These are phyloP conservation scores for Laspeyria flexula DNA, from an alignment of 2,888 invertebrate species.

Conservation along the genomic window DNA sequence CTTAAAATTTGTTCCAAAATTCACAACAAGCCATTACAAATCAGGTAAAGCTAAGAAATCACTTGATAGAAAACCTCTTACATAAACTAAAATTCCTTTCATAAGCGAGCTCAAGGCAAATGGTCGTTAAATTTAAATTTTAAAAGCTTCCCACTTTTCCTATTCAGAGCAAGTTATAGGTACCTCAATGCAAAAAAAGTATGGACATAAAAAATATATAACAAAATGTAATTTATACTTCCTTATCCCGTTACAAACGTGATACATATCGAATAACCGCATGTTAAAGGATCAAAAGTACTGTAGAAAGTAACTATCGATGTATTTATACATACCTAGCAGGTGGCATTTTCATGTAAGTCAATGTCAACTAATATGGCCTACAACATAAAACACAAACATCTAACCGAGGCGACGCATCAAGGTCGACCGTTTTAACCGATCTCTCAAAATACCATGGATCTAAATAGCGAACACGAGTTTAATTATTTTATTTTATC, in stretches of 20 bases:
- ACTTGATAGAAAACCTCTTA: too few species aligned
- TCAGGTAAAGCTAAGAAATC: too few species aligned
- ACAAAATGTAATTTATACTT: neutral
- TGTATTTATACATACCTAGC: neutral
- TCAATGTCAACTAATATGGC: constrained; percentile 43
- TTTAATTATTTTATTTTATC: constrained; percentile 10
- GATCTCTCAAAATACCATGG: constrained; percentile 33
- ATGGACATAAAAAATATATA: neutral
- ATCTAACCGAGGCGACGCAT: constrained; percentile 24
- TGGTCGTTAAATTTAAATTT: constrained; percentile 1
- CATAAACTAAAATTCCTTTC: too few species aligned
- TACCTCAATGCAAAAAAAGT: neutral
- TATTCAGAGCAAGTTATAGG: too few species aligned
- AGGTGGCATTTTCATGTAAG: constrained; percentile 28
- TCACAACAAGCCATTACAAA: too few species aligned
- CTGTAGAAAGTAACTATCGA: constrained; percentile 3
- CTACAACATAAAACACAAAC: constrained; percentile 43
- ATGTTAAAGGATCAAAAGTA: constrained; percentile 2
- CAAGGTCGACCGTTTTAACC: constrained; percentile 38
- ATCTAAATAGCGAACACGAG: constrained; percentile 19
- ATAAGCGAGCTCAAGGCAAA: neutral
- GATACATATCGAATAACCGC: neutral
- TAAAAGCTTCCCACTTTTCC: neutral
- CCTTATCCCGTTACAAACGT: neutral
- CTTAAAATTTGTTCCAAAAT: neutral